Conservation (phyloP, 2,797 vertebrate genomes). For the Poecilia wingei region DNA sequence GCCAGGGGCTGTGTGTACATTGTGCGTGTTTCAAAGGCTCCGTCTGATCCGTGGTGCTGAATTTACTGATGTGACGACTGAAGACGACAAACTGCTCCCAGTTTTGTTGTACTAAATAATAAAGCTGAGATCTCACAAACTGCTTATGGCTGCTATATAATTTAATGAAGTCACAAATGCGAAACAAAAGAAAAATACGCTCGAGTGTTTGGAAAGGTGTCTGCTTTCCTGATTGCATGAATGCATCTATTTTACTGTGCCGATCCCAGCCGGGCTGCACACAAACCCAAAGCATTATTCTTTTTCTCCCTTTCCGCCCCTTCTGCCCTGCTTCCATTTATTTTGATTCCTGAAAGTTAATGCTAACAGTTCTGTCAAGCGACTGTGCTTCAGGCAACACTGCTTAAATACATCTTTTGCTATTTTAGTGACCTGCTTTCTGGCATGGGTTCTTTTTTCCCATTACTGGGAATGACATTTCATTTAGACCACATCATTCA, state of each 20-base stretch:
- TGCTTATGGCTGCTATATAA: conserved; percentile 30
- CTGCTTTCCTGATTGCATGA: conserved; percentile 3
- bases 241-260: background rate
- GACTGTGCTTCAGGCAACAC: conserved; percentile 67
- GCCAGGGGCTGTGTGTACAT: conserved; percentile 57
- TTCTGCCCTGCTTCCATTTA: conserved; percentile 32
- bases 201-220: conserved; percentile 27
- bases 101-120: conserved; percentile 39
- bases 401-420: conserved; percentile 81
- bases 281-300: conserved; percentile 6
- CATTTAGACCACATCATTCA: conserved; percentile 83
- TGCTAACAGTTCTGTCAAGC: conserved; percentile 80
- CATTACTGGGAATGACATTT: conserved; percentile 83
- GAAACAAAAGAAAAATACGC: background rate
- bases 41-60: conserved; percentile 31
- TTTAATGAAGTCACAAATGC: conserved; percentile 6
- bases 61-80: conserved; percentile 35
- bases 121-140: conserved; percentile 38
- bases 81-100: conserved; percentile 45
- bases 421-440: conserved; percentile 83
- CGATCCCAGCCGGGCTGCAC: too few relatives aligned
- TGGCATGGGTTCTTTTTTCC: conserved; percentile 67
- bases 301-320: conserved; percentile 14
- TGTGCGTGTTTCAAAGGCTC: conserved; percentile 49
- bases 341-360: conserved; percentile 71